phyloP scores from a whole-genome alignment of 2,113 vertebrate genomes.

The Odocoileus hemionus region DNA sequence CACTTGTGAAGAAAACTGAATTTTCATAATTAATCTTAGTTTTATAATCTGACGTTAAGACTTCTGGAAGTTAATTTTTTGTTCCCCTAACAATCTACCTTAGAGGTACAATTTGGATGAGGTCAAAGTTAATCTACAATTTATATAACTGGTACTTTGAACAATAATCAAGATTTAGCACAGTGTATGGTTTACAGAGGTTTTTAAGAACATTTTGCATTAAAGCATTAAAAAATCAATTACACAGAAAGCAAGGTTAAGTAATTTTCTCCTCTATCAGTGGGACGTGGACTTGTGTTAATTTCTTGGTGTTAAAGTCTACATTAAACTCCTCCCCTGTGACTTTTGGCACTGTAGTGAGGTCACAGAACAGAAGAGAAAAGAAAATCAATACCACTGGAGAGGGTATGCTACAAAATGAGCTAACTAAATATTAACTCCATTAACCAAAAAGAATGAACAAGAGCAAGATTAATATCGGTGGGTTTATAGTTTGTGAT shows the following conservation, averaged over 20 bases:
- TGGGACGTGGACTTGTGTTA: conserved; percentile 14
- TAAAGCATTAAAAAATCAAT: conserved; percentile 48
- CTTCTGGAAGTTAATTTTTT: neutral
- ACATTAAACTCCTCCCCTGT: conserved; percentile 34
- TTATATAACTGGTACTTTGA: neutral
- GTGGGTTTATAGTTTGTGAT: neutral
- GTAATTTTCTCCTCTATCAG: conserved; percentile 40
- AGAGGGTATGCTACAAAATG: neutral
- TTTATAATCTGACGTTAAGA: neutral
- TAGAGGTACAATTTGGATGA: neutral
- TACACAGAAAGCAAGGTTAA: conserved; percentile 39
- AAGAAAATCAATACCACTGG: conserved; percentile 25
- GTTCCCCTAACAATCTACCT: neutral
- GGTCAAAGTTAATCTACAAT: conserved; percentile 5
- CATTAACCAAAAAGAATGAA: neutral
- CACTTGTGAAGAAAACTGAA: neutral
- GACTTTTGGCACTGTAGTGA: conserved; percentile 13
- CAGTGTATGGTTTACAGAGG: neutral
- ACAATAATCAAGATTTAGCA: conserved; percentile 11
- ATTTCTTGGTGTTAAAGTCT: conserved; percentile 54
- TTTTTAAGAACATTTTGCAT: conserved; percentile 16
- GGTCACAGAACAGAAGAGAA: conserved; percentile 30
- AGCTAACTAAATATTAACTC: conserved; percentile 3
- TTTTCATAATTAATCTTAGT: neutral
- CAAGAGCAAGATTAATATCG: neutral